A percentile compares a stretch with the other conserved stretches of the same genome.
These are phyloP conservation scores for Pseudochirops corinnae DNA, from an alignment of 2,797 vertebrate species.

Conservation along the genomic window DNA sequence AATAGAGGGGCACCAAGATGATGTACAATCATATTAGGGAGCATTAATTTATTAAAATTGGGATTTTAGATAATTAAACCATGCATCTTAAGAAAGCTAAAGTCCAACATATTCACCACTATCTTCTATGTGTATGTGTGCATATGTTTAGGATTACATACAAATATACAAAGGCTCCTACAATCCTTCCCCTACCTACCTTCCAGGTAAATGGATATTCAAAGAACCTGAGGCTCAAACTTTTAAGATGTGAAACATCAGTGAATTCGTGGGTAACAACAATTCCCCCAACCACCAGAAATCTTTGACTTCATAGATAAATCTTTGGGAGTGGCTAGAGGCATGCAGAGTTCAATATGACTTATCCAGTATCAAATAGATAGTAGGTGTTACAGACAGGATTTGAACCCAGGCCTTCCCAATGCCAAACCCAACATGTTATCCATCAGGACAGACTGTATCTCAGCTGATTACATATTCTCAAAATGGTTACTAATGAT, in stretches of 20 bases:
- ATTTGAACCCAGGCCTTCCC: background rate
- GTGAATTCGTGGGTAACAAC: background rate
- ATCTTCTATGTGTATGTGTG: background rate
- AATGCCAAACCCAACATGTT: background rate
- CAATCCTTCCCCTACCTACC: background rate
- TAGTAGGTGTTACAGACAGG: background rate
- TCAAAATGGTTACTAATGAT: conserved; percentile 36
- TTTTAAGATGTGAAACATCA: background rate
- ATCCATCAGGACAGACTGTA: background rate
- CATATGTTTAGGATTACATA: background rate
- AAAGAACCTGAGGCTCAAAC: background rate
- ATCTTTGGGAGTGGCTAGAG: background rate
- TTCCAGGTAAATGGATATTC: conserved; percentile 14
- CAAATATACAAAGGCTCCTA: background rate
- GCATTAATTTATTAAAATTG: conserved; percentile 27
- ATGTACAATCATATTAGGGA: background rate
- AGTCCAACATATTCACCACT: background rate
- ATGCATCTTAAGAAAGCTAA: background rate
- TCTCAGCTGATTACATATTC: background rate
- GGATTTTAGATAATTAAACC: background rate
- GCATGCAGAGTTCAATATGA: background rate
- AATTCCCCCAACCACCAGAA: background rate
- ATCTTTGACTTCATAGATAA: background rate
- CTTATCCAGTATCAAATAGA: background rate
- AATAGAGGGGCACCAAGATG: conserved; percentile 35